phyloP scores from a whole-genome alignment of 2,888 invertebrate species.

The Atrina japonica region DNA sequence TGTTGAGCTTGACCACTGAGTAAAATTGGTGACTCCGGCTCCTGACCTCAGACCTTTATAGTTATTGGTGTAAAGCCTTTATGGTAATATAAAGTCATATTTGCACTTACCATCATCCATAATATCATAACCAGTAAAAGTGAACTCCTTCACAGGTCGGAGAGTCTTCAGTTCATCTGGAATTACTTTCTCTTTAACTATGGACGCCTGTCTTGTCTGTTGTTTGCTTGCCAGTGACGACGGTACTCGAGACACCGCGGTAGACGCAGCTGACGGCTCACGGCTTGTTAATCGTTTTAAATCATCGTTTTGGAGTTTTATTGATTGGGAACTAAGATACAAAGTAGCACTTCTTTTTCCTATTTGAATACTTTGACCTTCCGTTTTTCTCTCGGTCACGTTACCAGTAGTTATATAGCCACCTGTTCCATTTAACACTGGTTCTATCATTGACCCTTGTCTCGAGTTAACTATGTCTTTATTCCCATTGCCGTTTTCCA shows the following conservation, averaged over 20 bases:
- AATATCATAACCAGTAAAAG: constrained; percentile 70
- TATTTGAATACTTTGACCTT: constrained; percentile 29
- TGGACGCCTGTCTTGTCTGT: background rate
- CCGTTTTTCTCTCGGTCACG: background rate
- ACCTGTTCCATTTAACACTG: background rate
- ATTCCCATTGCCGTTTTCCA: too few species aligned
- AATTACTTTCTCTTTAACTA: constrained; percentile 11
- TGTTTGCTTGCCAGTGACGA: constrained; percentile 10
- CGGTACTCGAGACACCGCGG: background rate
- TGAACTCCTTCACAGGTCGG: constrained; percentile 56
- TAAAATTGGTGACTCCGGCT: too few species aligned
- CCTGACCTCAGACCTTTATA: too few species aligned
- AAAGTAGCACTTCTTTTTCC: constrained; percentile 40
- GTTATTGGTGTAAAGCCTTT: too few species aligned
- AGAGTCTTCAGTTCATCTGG: constrained; percentile 26
- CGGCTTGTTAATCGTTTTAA: constrained; percentile 2
- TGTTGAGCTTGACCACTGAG: too few species aligned
- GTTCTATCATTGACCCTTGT: background rate
- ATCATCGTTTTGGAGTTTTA: constrained; percentile 26
- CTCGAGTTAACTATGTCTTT: background rate
- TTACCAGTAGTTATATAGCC: constrained; percentile 4
- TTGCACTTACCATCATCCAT: constrained; percentile 60
- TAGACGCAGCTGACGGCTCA: background rate
- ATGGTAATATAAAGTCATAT: too few species aligned
- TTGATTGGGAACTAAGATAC: constrained; percentile 38